A percentile compares a stretch with the other conserved stretches of the same genome.
phyloP scores from a whole-genome alignment of 2,113 vertebrate genomes.

The Zosterops lateralis region DNA sequence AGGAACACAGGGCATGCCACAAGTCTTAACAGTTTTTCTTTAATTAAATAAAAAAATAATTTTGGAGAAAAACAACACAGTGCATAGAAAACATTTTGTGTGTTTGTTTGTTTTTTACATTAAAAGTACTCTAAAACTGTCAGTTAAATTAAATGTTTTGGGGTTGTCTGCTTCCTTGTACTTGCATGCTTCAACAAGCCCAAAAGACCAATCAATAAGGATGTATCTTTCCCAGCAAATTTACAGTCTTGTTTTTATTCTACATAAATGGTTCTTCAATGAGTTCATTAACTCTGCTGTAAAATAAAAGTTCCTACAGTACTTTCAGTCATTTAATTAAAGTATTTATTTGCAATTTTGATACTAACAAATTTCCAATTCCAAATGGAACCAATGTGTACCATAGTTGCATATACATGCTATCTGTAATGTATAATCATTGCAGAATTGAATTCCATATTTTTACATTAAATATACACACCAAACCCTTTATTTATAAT shows the following conservation, averaged over 20 bases:
- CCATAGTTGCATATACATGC: background rate
- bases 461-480: background rate
- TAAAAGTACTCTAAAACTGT: background rate
- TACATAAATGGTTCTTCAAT: background rate
- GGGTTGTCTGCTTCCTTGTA: background rate
- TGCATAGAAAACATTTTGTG: background rate
- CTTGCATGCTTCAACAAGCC: background rate
- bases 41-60: background rate
- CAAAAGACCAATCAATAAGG: background rate
- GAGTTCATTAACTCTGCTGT: background rate
- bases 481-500: background rate
- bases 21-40: background rate
- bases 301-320: background rate
- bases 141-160: background rate
- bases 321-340: background rate
- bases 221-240: background rate
- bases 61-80: background rate
- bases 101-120: background rate
- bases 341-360: background rate
- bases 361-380: background rate
- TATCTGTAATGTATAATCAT: background rate
- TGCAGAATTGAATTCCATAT: background rate
- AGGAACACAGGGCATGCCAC: background rate
- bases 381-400: fast-evolving
- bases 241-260: background rate